phyloP scores from a whole-genome alignment of 2,113 vertebrate species.

The Neodon shergylaensis region DNA sequence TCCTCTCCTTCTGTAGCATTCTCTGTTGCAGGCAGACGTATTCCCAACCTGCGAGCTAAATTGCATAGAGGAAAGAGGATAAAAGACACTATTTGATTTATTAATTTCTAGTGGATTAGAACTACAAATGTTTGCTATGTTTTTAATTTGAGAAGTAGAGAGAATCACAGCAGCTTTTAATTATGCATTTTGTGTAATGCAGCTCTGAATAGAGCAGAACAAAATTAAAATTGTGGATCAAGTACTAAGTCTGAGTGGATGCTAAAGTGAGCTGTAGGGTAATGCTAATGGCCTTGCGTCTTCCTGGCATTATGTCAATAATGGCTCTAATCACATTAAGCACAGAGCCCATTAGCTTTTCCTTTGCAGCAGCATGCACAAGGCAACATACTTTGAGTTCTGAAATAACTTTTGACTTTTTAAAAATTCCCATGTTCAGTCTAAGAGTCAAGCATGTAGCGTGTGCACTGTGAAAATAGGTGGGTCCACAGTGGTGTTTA shows the following conservation, averaged over 20 bases:
- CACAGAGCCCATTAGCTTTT: slow-evolving; percentile 98
- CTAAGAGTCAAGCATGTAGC: slow-evolving; percentile 61
- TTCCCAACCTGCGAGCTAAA: slow-evolving; percentile 83
- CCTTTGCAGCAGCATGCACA: slow-evolving; percentile 89
- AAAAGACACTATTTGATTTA: slow-evolving; percentile 88
- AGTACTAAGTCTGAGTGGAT: slow-evolving; percentile 88
- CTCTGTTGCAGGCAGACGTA: slow-evolving; percentile 80
- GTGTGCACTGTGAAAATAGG: background rate
- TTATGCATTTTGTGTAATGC: slow-evolving; percentile 90
- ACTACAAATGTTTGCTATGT: slow-evolving; percentile 90
- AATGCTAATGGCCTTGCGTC: slow-evolving; percentile 97
- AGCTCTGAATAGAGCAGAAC: slow-evolving; percentile 87
- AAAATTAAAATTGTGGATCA: slow-evolving; percentile 91
- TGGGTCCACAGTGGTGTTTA: background rate
- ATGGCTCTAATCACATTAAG: slow-evolving; percentile 99
- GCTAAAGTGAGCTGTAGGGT: slow-evolving; percentile 89
- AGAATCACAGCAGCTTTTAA: slow-evolving; percentile 90
- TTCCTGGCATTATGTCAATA: slow-evolving; percentile 99
- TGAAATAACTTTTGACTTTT: slow-evolving; percentile 83
- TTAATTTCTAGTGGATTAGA: slow-evolving; percentile 90
- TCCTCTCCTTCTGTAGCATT: slow-evolving; percentile 65
- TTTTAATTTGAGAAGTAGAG: slow-evolving; percentile 89
- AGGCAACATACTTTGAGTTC: slow-evolving; percentile 87
- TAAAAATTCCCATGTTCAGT: slow-evolving; percentile 64
- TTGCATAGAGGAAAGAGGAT: slow-evolving; percentile 85